Conservation (phyloP, 2,797 vertebrate species). For the Cirrhinus mrigala region DNA sequence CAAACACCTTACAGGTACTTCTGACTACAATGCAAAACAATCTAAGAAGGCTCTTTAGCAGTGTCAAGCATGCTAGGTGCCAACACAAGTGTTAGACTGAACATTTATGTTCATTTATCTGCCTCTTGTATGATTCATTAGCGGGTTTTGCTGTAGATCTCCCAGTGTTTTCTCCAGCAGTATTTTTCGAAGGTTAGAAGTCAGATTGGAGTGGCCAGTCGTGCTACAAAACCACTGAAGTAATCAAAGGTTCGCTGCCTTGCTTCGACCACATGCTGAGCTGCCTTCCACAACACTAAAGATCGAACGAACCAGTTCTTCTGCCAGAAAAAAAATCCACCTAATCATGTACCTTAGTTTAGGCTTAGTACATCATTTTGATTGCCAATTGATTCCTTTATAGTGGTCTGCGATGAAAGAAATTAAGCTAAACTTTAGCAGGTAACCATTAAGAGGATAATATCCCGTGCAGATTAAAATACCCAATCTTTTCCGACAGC, state of each 20-base stretch:
- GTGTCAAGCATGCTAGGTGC: conserved; percentile 23
- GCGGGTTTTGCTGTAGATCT: conserved; percentile 21
- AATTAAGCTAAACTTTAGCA: neutral
- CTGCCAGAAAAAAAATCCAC: neutral
- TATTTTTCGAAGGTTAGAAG: neutral
- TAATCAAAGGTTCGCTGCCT: conserved; percentile 31
- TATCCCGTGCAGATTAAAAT: conserved; percentile 21
- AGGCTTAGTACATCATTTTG: conserved; percentile 11
- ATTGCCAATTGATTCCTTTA: conserved; percentile 24
- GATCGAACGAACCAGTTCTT: neutral
- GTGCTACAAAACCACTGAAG: conserved; percentile 20
- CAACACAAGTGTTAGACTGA: conserved; percentile 34
- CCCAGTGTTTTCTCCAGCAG: neutral
- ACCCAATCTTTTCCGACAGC: conserved; percentile 19
- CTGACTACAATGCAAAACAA: conserved; percentile 18
- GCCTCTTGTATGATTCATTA: conserved; percentile 38
- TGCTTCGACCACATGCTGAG: neutral
- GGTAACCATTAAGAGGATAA: conserved; percentile 7
- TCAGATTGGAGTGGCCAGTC: neutral
- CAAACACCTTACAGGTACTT: neutral
- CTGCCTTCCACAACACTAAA: conserved; percentile 25
- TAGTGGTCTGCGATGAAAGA: neutral
- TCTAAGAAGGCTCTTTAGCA: conserved; percentile 14
- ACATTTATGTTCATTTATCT: conserved; percentile 44
- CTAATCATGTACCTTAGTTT: neutral